These are phyloP conservation scores for Pristionchus mayeri DNA, from an alignment of 2,888 invertebrate genomes.

Conservation along the genomic window DNA sequence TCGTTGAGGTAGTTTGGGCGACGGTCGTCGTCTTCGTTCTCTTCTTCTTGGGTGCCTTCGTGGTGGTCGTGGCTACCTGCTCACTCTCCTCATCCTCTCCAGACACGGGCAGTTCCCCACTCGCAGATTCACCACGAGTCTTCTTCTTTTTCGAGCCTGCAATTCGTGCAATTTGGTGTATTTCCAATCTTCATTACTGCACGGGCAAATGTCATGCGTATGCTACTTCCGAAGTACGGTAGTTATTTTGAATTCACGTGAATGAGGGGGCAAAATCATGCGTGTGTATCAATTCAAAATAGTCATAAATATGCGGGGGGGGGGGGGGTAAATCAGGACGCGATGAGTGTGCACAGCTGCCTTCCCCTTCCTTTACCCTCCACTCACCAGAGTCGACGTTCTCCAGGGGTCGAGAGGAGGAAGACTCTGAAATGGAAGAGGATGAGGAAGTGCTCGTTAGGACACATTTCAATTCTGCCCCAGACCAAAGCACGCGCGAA, in stretches of 20 bases:
- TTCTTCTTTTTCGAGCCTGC: constrained; percentile 39
- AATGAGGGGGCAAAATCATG: too few relatives aligned
- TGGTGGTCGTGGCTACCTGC: not conserved
- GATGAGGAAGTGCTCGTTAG: not conserved
- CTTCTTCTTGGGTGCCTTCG: constrained; percentile 16
- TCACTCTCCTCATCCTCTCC: constrained; percentile 29
- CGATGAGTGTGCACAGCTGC: too few relatives aligned
- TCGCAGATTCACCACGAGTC: not conserved
- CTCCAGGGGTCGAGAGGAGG: constrained; percentile 27
- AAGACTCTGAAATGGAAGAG: not conserved
- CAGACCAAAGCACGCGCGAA: not conserved
- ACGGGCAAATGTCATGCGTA: too few relatives aligned
- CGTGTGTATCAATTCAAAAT: too few relatives aligned
- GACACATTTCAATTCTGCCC: too few relatives aligned
- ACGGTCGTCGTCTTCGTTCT: constrained; percentile 13
- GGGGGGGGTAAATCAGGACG: too few relatives aligned
- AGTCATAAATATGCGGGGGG: too few relatives aligned
- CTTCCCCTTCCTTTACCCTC: too few relatives aligned
- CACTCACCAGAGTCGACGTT: constrained; percentile 14
- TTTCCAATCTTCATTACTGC: too few relatives aligned
- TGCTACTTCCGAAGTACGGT: too few relatives aligned
- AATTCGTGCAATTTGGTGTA: not conserved
- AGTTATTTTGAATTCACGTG: too few relatives aligned
- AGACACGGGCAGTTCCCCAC: not conserved
- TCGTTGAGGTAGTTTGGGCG: not conserved